Conservation (phyloP, 2,113 vertebrate species). For the Calidris pugnax region DNA sequence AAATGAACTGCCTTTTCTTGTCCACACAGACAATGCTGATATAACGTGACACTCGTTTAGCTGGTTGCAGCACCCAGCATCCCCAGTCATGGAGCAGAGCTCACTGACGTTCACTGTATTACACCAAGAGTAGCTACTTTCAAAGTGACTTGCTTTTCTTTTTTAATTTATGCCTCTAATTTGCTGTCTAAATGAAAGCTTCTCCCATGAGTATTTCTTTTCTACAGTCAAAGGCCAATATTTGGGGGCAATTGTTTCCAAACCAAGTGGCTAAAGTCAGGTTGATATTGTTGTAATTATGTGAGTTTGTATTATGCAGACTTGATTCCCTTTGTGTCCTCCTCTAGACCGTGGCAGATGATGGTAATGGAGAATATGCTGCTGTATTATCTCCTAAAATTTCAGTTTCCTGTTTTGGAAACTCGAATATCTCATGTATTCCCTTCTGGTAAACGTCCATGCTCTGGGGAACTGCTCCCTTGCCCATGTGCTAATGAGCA, state of each 20-base stretch:
- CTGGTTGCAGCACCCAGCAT: neutral
- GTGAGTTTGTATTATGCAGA: neutral
- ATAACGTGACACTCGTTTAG: neutral
- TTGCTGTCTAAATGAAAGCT: slow-evolving; percentile 14
- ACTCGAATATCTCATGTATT: neutral
- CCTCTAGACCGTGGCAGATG: neutral
- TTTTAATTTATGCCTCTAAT: neutral
- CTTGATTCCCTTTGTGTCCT: neutral
- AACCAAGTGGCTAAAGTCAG: neutral
- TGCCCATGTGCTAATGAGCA: slow-evolving; percentile 14
- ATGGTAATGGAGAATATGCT: neutral
- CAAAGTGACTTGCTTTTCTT: neutral
- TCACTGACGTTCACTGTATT: accelerated
- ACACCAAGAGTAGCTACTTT: neutral
- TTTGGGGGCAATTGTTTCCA: neutral
- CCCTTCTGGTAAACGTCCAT: neutral
- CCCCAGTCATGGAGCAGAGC: neutral
- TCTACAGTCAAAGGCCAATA: neutral
- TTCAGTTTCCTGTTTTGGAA: slow-evolving; percentile 14
- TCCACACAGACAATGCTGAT: neutral
- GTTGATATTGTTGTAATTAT: neutral
- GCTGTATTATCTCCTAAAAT: neutral
- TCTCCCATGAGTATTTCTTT: neutral
- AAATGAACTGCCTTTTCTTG: neutral
- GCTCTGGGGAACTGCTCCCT: slow-evolving; percentile 32